Percentiles rank a stretch among this genome's conserved stretches.
These are phyloP conservation scores for Oryzias sinensis DNA, from an alignment of 2,797 vertebrate genomes.

Conservation along the genomic window DNA sequence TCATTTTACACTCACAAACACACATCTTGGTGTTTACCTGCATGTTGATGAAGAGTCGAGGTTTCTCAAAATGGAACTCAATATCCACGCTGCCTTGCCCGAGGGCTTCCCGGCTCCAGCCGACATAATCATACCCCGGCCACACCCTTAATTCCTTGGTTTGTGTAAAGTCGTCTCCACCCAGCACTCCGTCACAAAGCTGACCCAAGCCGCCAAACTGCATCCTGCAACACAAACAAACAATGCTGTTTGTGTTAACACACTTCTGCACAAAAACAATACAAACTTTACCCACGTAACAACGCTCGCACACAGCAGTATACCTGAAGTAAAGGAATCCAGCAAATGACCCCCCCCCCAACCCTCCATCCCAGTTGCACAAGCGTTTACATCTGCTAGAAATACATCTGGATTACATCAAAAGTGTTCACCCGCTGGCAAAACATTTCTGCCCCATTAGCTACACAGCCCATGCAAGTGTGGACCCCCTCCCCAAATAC, in stretches of 20 bases:
- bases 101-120: constrained; percentile 85
- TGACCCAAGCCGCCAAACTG: constrained; percentile 92
- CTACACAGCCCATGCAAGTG: constrained; percentile 55
- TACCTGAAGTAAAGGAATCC: constrained; percentile 10
- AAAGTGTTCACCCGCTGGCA: constrained; percentile 63
- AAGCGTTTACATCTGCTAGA: constrained; percentile 44
- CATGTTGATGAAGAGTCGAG: constrained; percentile 78
- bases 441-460: constrained; percentile 78
- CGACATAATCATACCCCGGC: constrained; percentile 93
- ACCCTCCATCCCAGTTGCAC: constrained; percentile 40
- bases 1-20: not conserved
- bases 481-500: constrained; percentile 18
- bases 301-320: constrained; percentile 7
- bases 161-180: constrained; percentile 87
- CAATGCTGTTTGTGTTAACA: constrained; percentile 3
- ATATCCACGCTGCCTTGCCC: constrained; percentile 84
- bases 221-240: constrained; percentile 70
- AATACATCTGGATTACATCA: constrained; percentile 71
- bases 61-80: constrained; percentile 89
- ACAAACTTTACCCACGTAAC: constrained; percentile 7
- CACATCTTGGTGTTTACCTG: constrained; percentile 63
- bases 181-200: constrained; percentile 87
- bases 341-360: not conserved
- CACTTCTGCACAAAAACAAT: constrained; percentile 15
- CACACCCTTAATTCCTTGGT: constrained; percentile 90